A percentile compares a stretch with the other conserved stretches of the same genome.
These are phyloP conservation scores for Cosmopolites sordidus DNA, from an alignment of 2,888 invertebrate species.

Conservation along the genomic window DNA sequence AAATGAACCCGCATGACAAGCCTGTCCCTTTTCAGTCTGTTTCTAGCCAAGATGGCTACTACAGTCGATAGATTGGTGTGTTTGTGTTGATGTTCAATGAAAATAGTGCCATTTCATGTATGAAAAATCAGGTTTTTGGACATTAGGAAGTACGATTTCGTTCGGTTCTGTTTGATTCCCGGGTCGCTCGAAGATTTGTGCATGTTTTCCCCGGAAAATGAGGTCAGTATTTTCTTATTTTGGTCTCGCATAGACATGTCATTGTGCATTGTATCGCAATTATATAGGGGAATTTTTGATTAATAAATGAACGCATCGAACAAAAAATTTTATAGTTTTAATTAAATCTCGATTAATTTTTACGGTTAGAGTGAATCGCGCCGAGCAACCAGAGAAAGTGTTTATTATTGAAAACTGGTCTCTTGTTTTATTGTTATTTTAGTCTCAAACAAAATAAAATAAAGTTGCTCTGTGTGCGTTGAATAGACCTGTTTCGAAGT, in stretches of 20 bases:
- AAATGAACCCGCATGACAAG: constrained; percentile 1
- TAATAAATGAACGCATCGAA: background rate
- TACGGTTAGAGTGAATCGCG: too few relatives aligned
- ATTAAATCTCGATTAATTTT: constrained; percentile 10
- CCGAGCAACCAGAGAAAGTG: constrained; percentile 12
- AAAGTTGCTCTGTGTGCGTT: constrained; percentile 1
- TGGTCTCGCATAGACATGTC: constrained; percentile 19
- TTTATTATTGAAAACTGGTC: constrained; percentile 8
- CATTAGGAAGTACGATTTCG: background rate
- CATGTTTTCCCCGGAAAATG: constrained; percentile 11
- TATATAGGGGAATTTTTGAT: constrained; percentile 6
- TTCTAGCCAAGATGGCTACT: constrained; percentile 23
- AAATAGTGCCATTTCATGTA: constrained; percentile 20
- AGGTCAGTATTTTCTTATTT: constrained; percentile 25
- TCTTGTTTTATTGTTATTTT: constrained; percentile 13
- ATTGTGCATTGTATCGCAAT: constrained; percentile 18
- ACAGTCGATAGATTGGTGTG: constrained; percentile 18
- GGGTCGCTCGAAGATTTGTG: background rate
- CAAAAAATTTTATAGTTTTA: constrained; percentile 9
- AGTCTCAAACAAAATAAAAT: background rate
- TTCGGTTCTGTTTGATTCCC: background rate
- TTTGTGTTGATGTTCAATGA: constrained; percentile 15
- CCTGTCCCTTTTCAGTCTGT: constrained; percentile 1
- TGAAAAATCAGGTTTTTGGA: constrained; percentile 15
- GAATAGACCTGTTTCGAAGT: constrained; percentile 9